Conservation (phyloP, 1,140 invertebrate genomes). For the Arctopsyche grandis region DNA sequence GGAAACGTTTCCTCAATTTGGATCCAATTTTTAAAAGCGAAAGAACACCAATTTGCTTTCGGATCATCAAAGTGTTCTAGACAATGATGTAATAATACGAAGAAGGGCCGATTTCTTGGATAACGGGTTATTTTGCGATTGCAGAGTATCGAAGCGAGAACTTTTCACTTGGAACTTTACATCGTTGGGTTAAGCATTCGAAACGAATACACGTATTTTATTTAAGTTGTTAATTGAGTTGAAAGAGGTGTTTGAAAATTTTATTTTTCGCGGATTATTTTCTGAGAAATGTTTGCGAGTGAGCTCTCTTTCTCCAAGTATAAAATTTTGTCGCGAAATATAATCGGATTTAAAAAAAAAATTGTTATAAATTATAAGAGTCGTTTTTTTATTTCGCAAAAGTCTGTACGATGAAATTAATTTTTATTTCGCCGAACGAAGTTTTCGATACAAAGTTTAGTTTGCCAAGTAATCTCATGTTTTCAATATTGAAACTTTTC, state of each 20-base stretch:
- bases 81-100: neutral
- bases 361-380: too few relatives aligned
- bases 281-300: too few relatives aligned
- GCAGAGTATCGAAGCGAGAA: neutral
- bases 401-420: too few relatives aligned
- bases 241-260: neutral
- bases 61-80: neutral
- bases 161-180: neutral
- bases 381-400: too few relatives aligned
- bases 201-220: neutral
- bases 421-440: too few relatives aligned
- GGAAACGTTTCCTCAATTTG: neutral
- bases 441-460: too few relatives aligned
- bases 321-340: too few relatives aligned
- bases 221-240: neutral
- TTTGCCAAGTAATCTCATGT: too few relatives aligned
- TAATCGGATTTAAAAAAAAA: too few relatives aligned
- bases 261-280: too few relatives aligned
- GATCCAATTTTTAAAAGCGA: neutral
- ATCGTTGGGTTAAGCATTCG: slow-evolving; percentile 1
- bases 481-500: too few relatives aligned
- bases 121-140: neutral
- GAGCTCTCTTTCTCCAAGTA: too few relatives aligned
- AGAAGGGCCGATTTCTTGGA: neutral
- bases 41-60: neutral